phyloP scores from a whole-genome alignment of 1,140 invertebrate genomes.

The Battus philenor region DNA sequence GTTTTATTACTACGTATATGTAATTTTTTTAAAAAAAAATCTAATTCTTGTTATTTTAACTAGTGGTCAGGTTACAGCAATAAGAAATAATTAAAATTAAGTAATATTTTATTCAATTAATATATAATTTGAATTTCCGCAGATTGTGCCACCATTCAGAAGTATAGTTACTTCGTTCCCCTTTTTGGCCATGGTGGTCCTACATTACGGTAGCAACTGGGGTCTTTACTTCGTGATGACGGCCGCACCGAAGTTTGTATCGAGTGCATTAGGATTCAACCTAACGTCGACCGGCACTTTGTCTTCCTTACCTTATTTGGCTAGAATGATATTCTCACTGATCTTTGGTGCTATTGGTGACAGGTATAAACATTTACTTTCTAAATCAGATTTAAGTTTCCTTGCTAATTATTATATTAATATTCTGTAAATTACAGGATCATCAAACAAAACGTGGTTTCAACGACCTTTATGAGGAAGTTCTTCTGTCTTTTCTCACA shows the following conservation, averaged over 20 bases:
- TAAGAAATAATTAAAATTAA: too few species aligned
- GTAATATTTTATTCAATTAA: neutral
- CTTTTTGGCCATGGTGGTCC: slow-evolving; percentile 80
- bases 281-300: slow-evolving; percentile 83
- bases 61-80: too few species aligned
- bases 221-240: slow-evolving; percentile 90
- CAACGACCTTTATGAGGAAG: slow-evolving; percentile 82
- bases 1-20: too few species aligned
- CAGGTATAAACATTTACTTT: slow-evolving; percentile 43
- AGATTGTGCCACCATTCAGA: slow-evolving; percentile 77
- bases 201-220: slow-evolving; percentile 87
- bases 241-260: slow-evolving; percentile 92
- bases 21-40: too few species aligned
- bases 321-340: slow-evolving; percentile 80
- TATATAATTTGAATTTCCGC: slow-evolving; percentile 4
- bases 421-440: slow-evolving; percentile 55
- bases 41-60: neutral
- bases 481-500: slow-evolving; percentile 84
- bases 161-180: slow-evolving; percentile 80
- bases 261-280: slow-evolving; percentile 89
- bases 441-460: slow-evolving; percentile 76
- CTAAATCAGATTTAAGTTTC: neutral
- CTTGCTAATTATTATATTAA: too few species aligned
- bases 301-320: slow-evolving; percentile 82
- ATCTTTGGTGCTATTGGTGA: slow-evolving; percentile 83